Conservation (phyloP, 2,888 invertebrate species). For the Dicranocentrus wangi region DNA sequence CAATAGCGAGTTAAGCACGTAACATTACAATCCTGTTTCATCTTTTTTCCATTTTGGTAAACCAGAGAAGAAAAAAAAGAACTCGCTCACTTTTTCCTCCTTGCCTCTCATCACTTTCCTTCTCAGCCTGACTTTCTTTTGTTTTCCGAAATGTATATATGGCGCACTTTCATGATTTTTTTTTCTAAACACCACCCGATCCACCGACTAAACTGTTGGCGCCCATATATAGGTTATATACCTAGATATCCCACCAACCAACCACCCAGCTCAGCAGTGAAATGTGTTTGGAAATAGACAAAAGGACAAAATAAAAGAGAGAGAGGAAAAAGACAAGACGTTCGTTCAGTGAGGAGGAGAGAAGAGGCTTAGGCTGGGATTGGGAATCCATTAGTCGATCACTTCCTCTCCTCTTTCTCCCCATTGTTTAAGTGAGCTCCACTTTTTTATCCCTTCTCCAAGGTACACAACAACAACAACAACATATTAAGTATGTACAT, state of each 20-base stretch:
- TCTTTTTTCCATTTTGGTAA: background rate
- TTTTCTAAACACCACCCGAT: no score
- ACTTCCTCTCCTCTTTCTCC: constrained; percentile 52
- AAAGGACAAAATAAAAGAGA: constrained; percentile 44
- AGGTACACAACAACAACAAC: constrained; percentile 11
- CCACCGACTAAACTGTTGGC: no score
- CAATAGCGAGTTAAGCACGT: no score
- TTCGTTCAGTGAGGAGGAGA: no score
- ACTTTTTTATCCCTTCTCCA: constrained; percentile 26
- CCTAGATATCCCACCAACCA: no score
- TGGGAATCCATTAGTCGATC: constrained; percentile 60
- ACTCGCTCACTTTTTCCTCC: background rate
- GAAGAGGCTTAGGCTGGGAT: constrained; percentile 50
- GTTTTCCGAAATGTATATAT: no score
- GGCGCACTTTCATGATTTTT: constrained; percentile 9
- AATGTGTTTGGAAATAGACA: constrained; percentile 32
- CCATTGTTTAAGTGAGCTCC: constrained; percentile 48
- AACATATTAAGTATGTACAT: constrained; percentile 12
- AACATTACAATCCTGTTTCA: background rate
- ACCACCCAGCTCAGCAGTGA: constrained; percentile 9
- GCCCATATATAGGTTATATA: no score
- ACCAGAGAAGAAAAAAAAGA: no score
- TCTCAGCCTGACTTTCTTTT: no score
- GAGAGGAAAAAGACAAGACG: background rate
- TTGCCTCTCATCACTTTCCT: background rate